phyloP scores from a whole-genome alignment of 2,113 vertebrate genomes.

The Empidonax alnorum region DNA sequence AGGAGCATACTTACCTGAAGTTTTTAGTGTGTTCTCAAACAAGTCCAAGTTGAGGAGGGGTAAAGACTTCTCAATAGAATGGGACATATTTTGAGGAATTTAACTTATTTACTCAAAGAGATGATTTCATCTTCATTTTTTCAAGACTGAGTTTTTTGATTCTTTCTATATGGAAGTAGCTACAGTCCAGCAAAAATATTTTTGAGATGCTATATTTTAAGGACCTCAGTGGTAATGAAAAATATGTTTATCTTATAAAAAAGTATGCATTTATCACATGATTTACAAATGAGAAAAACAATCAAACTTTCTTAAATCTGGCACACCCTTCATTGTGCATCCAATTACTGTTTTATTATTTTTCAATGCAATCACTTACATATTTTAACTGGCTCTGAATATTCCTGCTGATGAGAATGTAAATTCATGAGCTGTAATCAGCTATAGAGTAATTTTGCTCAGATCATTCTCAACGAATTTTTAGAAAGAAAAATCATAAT shows the following conservation, averaged over 20 bases:
- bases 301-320: constrained; percentile 1
- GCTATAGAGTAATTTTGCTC: constrained; percentile 23
- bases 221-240: not conserved
- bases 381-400: constrained; percentile 12
- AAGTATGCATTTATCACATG: not conserved
- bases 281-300: constrained; percentile 47
- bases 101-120: not conserved
- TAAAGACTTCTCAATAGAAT: not conserved
- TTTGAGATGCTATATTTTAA: constrained; percentile 36
- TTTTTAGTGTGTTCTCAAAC: not conserved
- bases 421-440: constrained; percentile 63
- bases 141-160: constrained; percentile 5
- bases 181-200: constrained; percentile 31
- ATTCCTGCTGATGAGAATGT: constrained; percentile 46
- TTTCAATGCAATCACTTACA: not conserved
- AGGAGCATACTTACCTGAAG: not conserved
- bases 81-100: not conserved
- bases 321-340: not conserved
- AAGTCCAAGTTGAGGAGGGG: not conserved
- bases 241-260: constrained; percentile 11
- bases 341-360: constrained; percentile 33
- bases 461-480: constrained; percentile 36
- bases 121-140: constrained; percentile 48
- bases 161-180: constrained; percentile 10
- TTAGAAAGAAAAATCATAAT: constrained; percentile 37